Base-by-base conservation (phyloP, 2,888 invertebrate species). In the Lasioglossum malachurum region DNA sequence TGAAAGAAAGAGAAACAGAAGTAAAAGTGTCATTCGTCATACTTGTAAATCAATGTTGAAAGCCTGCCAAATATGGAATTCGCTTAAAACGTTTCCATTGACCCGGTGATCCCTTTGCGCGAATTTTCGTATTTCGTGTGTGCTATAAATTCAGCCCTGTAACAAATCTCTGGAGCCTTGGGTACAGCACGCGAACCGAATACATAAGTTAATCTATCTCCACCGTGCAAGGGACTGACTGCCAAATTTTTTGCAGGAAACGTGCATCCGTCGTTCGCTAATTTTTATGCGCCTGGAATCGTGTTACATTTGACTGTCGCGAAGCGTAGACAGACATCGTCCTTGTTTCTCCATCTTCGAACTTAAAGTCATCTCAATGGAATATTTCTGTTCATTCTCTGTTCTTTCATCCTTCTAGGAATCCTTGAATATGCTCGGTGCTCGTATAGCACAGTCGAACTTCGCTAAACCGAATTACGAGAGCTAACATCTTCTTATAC, bases 121-220 rank as follows among this genome's bases (percentile, higher is more conserved):
- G 87, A 84, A 83, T 91, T 90, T 89, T 85, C 80, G 89, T 85
- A 75, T 72, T 84, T 89, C 78, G 76, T 72, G 83, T 80, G 64
- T 75, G 73, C 92, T 89, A 87, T 87, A 88, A 88, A 92, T 91
- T 90, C 91, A 92, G 86, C 92, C 88, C 78, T 92, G 92, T 92
- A 92, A 91, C 91, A 75, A 92, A 92, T 92, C 88, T 90, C 72
- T 73, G 79, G 78, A 88, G 75, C 92, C 92, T 92, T 92, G 92
- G 77, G 79, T 44, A 41, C 7, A 44, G 69, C 75, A 88, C 91
- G 88, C 73, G 82, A 84, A 69, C 72, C 89, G 91, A 88, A 91
- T 91, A 86, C 84, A 75, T 75, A 91, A 90, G 67, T 83, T 87
- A 38, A 84, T 82, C 83, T 83, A 86, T 91, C 82, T 71, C 82